Evolutionary conservation across 1,140 invertebrate genomes (phyloP).

Genomic region (Drosophila tristis): DNA sequence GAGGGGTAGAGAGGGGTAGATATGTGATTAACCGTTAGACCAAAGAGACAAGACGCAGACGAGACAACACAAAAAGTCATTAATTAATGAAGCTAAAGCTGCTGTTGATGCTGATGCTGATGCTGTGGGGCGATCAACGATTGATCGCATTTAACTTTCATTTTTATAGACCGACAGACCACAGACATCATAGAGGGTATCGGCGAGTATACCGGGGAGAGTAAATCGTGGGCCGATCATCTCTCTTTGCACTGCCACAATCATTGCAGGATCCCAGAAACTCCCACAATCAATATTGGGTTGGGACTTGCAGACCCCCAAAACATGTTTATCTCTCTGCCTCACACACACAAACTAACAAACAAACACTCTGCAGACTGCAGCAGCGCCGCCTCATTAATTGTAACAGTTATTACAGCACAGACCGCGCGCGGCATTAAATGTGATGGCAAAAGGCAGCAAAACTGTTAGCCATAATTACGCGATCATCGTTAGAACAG

Average conservation of each 20-base stretch:
- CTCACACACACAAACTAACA: too few species aligned
- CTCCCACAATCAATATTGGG: too few species aligned
- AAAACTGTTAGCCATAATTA: constrained; percentile 71
- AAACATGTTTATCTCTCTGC: too few species aligned
- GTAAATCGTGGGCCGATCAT: too few species aligned
- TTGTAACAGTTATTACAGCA: constrained; percentile 78
- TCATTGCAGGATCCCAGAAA: too few species aligned
- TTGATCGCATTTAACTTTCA: constrained; percentile 58
- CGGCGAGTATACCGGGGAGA: not conserved
- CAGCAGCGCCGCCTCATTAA: constrained; percentile 62
- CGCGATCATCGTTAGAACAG: constrained; percentile 78
- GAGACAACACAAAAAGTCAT: constrained; percentile 43
- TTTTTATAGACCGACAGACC: constrained; percentile 46
- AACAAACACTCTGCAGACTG: too few species aligned
- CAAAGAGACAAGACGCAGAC: constrained; percentile 19
- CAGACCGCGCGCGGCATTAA: constrained; percentile 25
- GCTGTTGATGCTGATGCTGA: not conserved
- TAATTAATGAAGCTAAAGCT: constrained; percentile 50
- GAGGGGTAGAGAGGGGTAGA: not conserved
- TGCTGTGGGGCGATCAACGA: constrained; percentile 42
- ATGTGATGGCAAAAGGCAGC: constrained; percentile 26
- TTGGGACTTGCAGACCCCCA: too few species aligned
- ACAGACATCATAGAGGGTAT: constrained; percentile 24
- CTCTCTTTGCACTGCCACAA: too few species aligned
- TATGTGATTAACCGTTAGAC: constrained; percentile 26